phyloP scores from a whole-genome alignment of 1,140 invertebrate species.

The Grapholita molesta region DNA sequence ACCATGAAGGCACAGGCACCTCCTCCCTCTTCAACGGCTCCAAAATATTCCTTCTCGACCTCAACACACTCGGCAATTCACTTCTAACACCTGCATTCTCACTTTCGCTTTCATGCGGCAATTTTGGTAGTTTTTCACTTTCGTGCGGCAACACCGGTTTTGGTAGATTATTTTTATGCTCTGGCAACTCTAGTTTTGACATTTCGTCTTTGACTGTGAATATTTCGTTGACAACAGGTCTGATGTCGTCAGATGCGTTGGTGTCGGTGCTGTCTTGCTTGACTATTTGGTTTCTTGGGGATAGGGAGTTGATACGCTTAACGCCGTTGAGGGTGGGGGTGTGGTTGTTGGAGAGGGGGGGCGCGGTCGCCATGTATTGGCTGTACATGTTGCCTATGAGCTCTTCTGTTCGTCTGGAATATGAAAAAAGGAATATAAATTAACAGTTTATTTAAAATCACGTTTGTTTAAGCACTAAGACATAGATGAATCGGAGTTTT shows the following conservation, averaged over 20 bases:
- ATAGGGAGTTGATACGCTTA: conserved; percentile 43
- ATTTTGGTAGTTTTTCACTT: conserved; percentile 12
- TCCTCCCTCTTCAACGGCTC: conserved; percentile 68
- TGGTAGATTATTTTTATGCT: conserved; percentile 9
- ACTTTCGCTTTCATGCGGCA: conserved; percentile 22
- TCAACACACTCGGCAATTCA: conserved; percentile 53
- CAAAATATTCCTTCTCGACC: conserved; percentile 63
- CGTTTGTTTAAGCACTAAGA: too few species aligned
- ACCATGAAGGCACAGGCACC: conserved; percentile 58
- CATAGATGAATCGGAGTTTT: too few species aligned
- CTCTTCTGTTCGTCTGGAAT: conserved; percentile 72
- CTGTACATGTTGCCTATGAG: conserved; percentile 72
- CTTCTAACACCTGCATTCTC: conserved; percentile 18
- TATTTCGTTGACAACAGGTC: conserved; percentile 52
- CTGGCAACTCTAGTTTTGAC: conserved; percentile 38
- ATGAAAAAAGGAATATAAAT: conserved; percentile 16
- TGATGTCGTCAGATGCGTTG: conserved; percentile 61
- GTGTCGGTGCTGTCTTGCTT: conserved; percentile 63
- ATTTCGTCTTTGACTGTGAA: conserved; percentile 66
- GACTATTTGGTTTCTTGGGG: conserved; percentile 39
- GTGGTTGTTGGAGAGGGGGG: conserved; percentile 51
- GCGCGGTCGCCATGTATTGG: conserved; percentile 70
- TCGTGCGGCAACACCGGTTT: conserved; percentile 25
- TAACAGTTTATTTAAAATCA: too few species aligned
- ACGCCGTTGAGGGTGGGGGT: conserved; percentile 51